Base-by-base conservation (phyloP, 30 jellyfish, hydroid and myxozoan genomes). In the Pelagia noctiluca region DNA sequence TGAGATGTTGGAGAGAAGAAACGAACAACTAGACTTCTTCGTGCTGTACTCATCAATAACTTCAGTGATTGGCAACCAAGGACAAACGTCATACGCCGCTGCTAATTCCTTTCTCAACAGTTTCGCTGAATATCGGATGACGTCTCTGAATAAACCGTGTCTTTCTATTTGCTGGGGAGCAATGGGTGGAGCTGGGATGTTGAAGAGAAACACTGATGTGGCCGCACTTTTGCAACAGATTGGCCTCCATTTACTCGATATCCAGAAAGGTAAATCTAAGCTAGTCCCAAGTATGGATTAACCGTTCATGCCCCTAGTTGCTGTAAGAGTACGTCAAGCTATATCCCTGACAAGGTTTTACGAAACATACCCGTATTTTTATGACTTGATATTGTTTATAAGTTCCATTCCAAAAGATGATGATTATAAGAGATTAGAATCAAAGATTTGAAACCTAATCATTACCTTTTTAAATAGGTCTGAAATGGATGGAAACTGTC, bases 151-250 rank as follows among this genome's bases (percentile, higher is more conserved):
- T 7, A 83, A 83, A 19, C 87, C 81, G 2, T 70, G 94, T 71
- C 72, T 68, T 11, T 28, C 94, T 16, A 69, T 83, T 35, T 83
- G 94, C 67, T 83, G 94, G 94, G 94, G 94, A n/a, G 88, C 94
- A 30, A 83, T 83, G 94, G 94, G 88, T 13, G 94, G 94, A 18
- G 78, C 88, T 31, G 94, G 94, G 28, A 72, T 83, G 68, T 73
- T 83, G 29, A 62, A 83, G 46, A 68, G 86, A 0, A 72, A 68
- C 36, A 23, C 28, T 23, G 54, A 54, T 23, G 53, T 72, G 21
- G 94, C 94, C 5, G 24, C 52, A 10, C n/a, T 83, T 12, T 33
- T 83, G 3, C 87, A 83, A 54, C 7, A 60, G 33, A 28, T 61
- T 69, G 94, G 94, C 18, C 23, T 83, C 26, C 50, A 69, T 53